A percentile compares a stretch with the other conserved stretches of the same genome.
Evolutionary conservation across 2,797 vertebrate genomes (phyloP).

Genomic region (Sebastes melanostomus): DNA sequence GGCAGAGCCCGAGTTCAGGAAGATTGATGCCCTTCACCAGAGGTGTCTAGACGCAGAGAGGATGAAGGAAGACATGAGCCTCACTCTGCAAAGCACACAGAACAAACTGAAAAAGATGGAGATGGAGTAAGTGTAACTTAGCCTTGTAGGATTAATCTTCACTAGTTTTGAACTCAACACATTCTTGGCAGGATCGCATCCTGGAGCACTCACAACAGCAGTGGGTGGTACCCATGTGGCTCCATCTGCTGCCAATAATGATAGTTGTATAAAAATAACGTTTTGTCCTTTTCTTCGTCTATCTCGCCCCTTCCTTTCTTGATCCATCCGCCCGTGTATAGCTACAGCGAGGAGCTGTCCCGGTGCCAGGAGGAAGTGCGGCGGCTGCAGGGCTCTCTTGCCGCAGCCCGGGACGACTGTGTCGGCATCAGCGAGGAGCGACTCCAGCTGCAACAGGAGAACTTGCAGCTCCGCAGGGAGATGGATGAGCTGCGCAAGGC

Average conservation of each 20-base stretch:
- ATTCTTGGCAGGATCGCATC: background rate
- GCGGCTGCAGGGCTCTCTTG: slow-evolving; percentile 85
- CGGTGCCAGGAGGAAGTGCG: slow-evolving; percentile 87
- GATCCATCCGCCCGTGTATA: slow-evolving; percentile 52
- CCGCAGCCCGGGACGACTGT: slow-evolving; percentile 85
- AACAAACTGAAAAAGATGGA: slow-evolving; percentile 90
- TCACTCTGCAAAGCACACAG: slow-evolving; percentile 87
- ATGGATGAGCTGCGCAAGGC: slow-evolving; percentile 87
- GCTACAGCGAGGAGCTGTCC: slow-evolving; percentile 89
- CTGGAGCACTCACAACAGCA: background rate
- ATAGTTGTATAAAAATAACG: background rate
- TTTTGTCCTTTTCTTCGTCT: background rate
- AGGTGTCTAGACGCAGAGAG: slow-evolving; percentile 89
- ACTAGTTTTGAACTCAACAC: background rate
- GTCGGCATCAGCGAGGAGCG: slow-evolving; percentile 88
- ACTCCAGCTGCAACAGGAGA: slow-evolving; percentile 91
- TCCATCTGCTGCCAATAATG: slow-evolving; percentile 4
- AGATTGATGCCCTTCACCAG: slow-evolving; percentile 90
- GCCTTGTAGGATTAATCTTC: background rate
- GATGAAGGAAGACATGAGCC: slow-evolving; percentile 87
- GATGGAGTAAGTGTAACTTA: slow-evolving; percentile 86
- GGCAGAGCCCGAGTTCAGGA: slow-evolving; percentile 86
- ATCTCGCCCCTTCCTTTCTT: background rate
- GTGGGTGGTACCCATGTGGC: background rate
- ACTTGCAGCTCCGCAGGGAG: slow-evolving; percentile 87